phyloP scores from a whole-genome alignment of 2,113 vertebrate species.

The Ardeotis arabs region DNA sequence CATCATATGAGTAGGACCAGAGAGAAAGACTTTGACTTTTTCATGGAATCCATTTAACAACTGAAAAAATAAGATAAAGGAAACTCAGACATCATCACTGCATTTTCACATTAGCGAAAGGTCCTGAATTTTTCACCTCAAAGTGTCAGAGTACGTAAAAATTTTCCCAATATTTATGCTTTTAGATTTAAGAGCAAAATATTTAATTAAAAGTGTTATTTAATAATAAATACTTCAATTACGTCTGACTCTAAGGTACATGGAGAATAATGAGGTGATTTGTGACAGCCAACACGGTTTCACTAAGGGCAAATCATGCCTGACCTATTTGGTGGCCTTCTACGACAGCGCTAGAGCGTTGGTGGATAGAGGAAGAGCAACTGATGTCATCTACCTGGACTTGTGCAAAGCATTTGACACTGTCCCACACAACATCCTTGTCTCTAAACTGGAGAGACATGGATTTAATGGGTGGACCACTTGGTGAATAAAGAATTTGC shows the following conservation, averaged over 20 bases:
- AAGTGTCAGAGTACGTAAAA: neutral
- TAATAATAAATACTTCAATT: neutral
- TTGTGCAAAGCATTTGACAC: too few relatives aligned
- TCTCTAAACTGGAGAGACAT: too few relatives aligned
- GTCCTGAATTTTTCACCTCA: neutral
- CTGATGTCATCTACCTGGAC: too few relatives aligned
- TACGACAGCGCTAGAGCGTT: too few relatives aligned
- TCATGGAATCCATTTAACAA: neutral
- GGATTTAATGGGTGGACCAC: too few relatives aligned
- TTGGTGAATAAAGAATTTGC: too few relatives aligned
- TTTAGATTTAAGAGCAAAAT: neutral
- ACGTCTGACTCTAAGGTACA: neutral
- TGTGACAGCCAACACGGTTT: too few relatives aligned
- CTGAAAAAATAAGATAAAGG: neutral
- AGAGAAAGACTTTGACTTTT: neutral
- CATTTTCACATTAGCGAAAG: neutral
- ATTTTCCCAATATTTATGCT: neutral
- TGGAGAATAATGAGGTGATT: too few relatives aligned
- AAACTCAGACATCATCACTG: neutral
- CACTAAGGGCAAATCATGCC: too few relatives aligned
- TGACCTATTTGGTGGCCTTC: too few relatives aligned
- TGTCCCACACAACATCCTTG: too few relatives aligned
- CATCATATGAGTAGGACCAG: fast-evolving
- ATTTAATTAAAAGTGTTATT: neutral
- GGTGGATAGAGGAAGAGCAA: too few relatives aligned